Conservation (phyloP, 92 coral and sea anemone species). For the Anthopleura xanthogrammica region DNA sequence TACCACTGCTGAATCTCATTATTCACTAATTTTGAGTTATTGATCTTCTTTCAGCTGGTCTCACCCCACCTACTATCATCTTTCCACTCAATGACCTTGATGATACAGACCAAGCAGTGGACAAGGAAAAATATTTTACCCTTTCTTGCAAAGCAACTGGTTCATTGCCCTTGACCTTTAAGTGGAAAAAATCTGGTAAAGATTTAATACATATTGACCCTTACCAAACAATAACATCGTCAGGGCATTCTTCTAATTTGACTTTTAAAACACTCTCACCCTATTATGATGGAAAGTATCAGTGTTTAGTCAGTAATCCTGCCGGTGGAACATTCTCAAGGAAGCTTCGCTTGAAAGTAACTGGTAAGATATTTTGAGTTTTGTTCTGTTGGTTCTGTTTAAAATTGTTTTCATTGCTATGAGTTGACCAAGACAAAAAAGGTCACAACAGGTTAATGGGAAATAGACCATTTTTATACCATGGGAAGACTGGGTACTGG, state of each 20-base stretch:
- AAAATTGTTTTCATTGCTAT: too few relatives aligned
- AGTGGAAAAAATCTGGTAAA: conserved; percentile 20
- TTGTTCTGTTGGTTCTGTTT: too few relatives aligned
- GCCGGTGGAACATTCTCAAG: conserved; percentile 43
- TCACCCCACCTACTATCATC: not conserved
- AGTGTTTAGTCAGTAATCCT: conserved; percentile 49
- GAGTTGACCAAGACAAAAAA: too few relatives aligned
- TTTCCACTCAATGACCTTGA: not conserved
- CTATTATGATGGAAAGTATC: conserved; percentile 41
- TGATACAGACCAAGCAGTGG: not conserved
- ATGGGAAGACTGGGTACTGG: too few relatives aligned
- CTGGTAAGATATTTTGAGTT: conserved; percentile 18
- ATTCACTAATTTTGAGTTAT: not conserved
- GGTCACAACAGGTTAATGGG: too few relatives aligned
- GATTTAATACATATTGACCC: not conserved
- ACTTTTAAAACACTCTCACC: not conserved
- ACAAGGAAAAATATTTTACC: not conserved
- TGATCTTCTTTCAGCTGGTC: not conserved
- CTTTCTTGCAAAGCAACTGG: conserved; percentile 38
- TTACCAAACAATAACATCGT: not conserved
- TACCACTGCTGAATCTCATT: not conserved
- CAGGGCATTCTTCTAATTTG: not conserved
- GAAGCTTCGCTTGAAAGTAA: conserved; percentile 47
- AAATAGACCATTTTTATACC: too few relatives aligned
- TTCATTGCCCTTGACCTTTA: conserved; percentile 20